Evolutionary conservation across 1,140 invertebrate genomes (phyloP).

Genomic region (Ceratina japonica): DNA sequence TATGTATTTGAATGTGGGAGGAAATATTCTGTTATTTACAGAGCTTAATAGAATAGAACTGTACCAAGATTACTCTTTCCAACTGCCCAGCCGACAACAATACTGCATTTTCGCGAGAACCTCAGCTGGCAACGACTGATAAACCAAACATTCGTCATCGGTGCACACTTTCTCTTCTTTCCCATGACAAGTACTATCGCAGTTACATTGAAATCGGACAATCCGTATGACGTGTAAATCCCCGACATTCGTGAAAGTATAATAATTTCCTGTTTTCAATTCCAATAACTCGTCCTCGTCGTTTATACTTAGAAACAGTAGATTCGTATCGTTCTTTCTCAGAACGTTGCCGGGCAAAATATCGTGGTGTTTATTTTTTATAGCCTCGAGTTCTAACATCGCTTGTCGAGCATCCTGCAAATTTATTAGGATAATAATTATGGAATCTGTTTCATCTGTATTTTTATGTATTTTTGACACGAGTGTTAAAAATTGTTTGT

Average conservation of each 20-base stretch:
- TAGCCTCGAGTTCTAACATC: slow-evolving; percentile 29
- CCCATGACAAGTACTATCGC: slow-evolving; percentile 50
- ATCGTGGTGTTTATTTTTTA: slow-evolving; percentile 21
- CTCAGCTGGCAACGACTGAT: no score
- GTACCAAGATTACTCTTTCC: no score
- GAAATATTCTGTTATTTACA: no score
- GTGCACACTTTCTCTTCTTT: slow-evolving; percentile 22
- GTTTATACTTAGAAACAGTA: slow-evolving; percentile 62
- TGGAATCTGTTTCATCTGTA: no score
- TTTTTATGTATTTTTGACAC: no score
- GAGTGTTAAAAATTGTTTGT: no score
- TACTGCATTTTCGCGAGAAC: background rate
- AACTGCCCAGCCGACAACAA: background rate
- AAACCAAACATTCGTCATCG: no score
- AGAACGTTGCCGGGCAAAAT: slow-evolving; percentile 60
- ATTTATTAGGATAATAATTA: background rate
- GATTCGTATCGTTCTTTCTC: slow-evolving; percentile 55
- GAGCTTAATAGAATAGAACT: no score
- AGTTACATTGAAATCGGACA: slow-evolving; percentile 57
- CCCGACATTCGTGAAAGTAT: slow-evolving; percentile 59
- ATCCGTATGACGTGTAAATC: slow-evolving; percentile 67
- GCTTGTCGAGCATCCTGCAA: slow-evolving; percentile 26
- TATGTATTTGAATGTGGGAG: no score
- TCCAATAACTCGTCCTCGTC: slow-evolving; percentile 61
- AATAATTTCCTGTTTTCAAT: slow-evolving; percentile 51